These are phyloP conservation scores for Drosophila multiciliata DNA, from an alignment of 2,888 invertebrate species.

Conservation along the genomic window DNA sequence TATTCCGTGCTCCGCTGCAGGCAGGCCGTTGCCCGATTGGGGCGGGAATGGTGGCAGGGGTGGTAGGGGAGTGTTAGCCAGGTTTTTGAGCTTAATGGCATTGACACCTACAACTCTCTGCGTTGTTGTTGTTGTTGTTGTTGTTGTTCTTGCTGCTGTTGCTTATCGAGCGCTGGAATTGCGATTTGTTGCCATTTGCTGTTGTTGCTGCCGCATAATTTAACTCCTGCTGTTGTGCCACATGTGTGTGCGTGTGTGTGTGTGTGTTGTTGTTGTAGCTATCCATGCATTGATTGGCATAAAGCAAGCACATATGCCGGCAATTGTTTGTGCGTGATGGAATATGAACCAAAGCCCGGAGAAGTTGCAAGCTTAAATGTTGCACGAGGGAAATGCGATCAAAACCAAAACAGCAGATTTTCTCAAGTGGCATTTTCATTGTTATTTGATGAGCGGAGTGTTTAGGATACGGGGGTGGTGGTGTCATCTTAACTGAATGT, in stretches of 20 bases:
- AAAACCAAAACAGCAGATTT: neutral
- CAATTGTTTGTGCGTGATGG: conserved; percentile 50
- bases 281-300: conserved; percentile 63
- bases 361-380: conserved; percentile 11
- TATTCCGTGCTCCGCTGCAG: conserved; percentile 47
- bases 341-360: conserved; percentile 37
- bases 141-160: conserved; percentile 25
- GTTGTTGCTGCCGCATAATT: conserved; percentile 64
- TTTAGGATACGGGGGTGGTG: no score
- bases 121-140: conserved; percentile 27
- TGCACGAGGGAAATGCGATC: conserved; percentile 8
- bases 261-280: conserved; percentile 7
- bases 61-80: no score
- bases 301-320: conserved; percentile 67
- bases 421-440: neutral
- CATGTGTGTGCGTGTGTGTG: conserved; percentile 3
- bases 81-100: conserved; percentile 32
- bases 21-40: conserved; percentile 31
- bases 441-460: neutral
- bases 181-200: conserved; percentile 46
- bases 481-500: neutral
- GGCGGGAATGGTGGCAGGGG: neutral
- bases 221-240: conserved; percentile 52
- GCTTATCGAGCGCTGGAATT: conserved; percentile 58
- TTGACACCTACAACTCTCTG: conserved; percentile 45